Evolutionary conservation across 2,888 invertebrate genomes (phyloP).

Genomic region (Acholoe squamosa): DNA sequence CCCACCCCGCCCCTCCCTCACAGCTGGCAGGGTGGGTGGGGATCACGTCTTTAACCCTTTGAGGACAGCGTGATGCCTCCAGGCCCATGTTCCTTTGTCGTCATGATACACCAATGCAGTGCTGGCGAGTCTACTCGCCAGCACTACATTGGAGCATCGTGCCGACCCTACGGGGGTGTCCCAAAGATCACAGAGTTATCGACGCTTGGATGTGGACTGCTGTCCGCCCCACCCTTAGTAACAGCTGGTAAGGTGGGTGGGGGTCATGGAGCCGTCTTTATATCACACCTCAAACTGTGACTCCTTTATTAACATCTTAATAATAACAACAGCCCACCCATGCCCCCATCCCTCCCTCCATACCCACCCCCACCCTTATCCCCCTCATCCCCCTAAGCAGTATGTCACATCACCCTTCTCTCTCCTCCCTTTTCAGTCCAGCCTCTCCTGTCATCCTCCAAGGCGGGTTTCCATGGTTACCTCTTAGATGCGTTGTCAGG

Average conservation of each 20-base stretch:
- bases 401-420: too few relatives aligned
- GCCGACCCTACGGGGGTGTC: neutral
- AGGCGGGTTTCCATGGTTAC: slow-evolving; percentile 31
- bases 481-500: neutral
- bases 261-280: slow-evolving; percentile 35
- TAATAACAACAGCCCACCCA: neutral
- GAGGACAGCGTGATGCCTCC: too few relatives aligned
- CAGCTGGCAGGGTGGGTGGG: slow-evolving; percentile 54
- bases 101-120: too few relatives aligned
- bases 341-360: neutral
- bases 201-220: neutral
- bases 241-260: slow-evolving; percentile 49
- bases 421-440: too few relatives aligned
- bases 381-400: neutral
- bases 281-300: neutral
- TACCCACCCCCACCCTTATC: neutral
- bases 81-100: too few relatives aligned
- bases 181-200: neutral
- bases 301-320: slow-evolving; percentile 60
- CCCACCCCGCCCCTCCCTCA: neutral
- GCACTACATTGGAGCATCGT: too few relatives aligned
- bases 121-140: too few relatives aligned
- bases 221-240: neutral
- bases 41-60: slow-evolving; percentile 46
- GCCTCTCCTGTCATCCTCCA: neutral